Evolutionary conservation across 2,797 vertebrate species (phyloP).

Genomic region (Pantherophis alleghaniensis): DNA sequence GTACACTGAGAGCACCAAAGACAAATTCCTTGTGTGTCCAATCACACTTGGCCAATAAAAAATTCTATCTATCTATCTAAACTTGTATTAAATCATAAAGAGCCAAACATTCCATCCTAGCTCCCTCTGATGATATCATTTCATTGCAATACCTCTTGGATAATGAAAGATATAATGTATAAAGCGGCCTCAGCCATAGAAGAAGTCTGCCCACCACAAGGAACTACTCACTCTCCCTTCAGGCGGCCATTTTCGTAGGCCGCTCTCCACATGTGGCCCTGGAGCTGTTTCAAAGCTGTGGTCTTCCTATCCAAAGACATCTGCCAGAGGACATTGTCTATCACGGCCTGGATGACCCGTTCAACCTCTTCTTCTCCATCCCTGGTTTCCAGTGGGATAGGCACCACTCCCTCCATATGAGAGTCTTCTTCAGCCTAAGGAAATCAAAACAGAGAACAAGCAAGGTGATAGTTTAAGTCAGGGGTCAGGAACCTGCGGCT

Average conservation of each 20-base stretch:
- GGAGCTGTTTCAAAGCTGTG: conserved; percentile 91
- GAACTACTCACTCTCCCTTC: conserved; percentile 91
- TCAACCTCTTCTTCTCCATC: conserved; percentile 82
- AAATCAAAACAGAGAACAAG: background rate
- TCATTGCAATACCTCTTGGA: background rate
- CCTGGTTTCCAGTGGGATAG: conserved; percentile 82
- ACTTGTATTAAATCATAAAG: background rate
- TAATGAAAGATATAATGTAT: background rate
- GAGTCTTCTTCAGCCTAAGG: conserved; percentile 89
- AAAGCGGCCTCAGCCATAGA: background rate
- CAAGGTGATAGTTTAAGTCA: background rate
- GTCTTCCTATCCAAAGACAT: conserved; percentile 96
- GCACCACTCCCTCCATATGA: conserved; percentile 81
- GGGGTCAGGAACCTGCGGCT: no score
- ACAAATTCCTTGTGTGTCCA: no score
- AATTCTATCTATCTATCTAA: no score
- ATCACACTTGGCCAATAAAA: no score
- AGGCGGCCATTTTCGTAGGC: conserved; percentile 85
- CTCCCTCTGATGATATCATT: background rate
- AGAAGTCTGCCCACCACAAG: background rate
- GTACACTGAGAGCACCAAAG: no score
- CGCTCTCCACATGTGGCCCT: conserved; percentile 95
- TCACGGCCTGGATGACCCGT: conserved; percentile 84
- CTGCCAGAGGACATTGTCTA: conserved; percentile 91
- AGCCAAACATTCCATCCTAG: background rate